Percentiles rank a stretch among this genome's conserved stretches.
These are phyloP conservation scores for Zootoca vivipara DNA, from an alignment of 2,113 vertebrate species.

Conservation along the genomic window DNA sequence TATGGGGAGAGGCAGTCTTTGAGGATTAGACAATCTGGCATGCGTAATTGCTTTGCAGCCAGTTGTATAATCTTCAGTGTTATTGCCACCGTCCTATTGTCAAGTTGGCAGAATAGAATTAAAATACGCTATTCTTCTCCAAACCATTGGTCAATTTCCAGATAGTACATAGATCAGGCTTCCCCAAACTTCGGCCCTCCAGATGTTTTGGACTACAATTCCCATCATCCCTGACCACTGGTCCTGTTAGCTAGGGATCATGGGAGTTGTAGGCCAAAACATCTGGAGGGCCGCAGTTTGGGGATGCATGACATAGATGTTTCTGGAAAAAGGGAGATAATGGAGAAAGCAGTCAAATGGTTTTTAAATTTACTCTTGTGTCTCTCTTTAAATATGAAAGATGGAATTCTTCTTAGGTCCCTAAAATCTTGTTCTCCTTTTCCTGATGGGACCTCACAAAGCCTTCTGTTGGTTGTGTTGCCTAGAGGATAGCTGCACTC, in stretches of 20 bases:
- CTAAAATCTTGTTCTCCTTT: conserved; percentile 23
- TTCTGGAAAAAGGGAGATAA: conserved; percentile 3
- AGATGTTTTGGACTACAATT: too few species aligned
- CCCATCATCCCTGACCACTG: too few species aligned
- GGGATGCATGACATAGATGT: neutral
- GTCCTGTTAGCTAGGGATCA: too few species aligned
- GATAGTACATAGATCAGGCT: neutral
- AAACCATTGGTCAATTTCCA: neutral
- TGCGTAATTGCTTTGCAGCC: neutral
- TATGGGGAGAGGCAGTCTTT: too few species aligned
- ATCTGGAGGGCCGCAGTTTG: too few species aligned
- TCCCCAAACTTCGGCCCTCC: too few species aligned
- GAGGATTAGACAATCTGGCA: neutral
- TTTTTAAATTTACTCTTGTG: neutral
- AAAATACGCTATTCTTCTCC: conserved; percentile 39
- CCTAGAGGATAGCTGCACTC: neutral
- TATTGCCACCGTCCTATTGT: neutral
- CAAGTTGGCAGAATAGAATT: neutral
- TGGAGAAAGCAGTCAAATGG: neutral
- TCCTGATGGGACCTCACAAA: neutral
- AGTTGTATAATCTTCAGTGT: conserved; percentile 5
- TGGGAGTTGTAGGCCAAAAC: too few species aligned
- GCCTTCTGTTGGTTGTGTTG: neutral
- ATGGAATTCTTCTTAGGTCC: neutral
- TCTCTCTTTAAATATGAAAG: neutral